These are phyloP conservation scores for Tamandua tetradactyla DNA, from an alignment of 2,797 vertebrate species.

Conservation along the genomic window DNA sequence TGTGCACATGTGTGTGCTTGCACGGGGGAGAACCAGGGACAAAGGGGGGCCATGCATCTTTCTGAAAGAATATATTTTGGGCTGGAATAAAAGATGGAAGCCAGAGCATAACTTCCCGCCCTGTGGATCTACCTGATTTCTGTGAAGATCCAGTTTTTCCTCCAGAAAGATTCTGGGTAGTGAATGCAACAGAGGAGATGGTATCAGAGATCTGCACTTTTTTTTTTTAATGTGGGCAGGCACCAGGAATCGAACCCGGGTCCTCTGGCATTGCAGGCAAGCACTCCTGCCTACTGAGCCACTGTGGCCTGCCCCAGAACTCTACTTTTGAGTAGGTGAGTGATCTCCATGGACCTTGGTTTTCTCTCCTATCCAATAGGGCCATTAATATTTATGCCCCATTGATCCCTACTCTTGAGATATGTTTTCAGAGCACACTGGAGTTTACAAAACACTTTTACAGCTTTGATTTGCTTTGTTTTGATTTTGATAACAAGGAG, in stretches of 20 bases:
- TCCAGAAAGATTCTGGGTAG: not conserved
- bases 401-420: not conserved
- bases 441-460: not conserved
- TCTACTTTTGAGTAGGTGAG: not conserved
- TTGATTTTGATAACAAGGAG: not conserved
- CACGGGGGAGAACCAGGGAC: not conserved
- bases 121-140: not conserved
- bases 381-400: not conserved
- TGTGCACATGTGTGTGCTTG: not conserved
- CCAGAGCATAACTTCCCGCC: not conserved
- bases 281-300: too few relatives aligned
- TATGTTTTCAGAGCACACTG: not conserved
- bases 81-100: not conserved
- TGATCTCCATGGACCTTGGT: not conserved
- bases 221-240: too few relatives aligned
- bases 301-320: too few relatives aligned
- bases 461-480: not conserved
- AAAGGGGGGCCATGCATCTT: not conserved
- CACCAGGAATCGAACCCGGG: too few relatives aligned
- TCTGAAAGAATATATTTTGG: not conserved
- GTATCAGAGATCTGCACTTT: not conserved
- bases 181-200: accelerated
- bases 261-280: too few relatives aligned
- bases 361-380: not conserved
- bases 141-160: not conserved